Evolutionary conservation across 53 echinoderm and acorn worm species (phyloP).

Genomic region (Paracentrotus lividus): DNA sequence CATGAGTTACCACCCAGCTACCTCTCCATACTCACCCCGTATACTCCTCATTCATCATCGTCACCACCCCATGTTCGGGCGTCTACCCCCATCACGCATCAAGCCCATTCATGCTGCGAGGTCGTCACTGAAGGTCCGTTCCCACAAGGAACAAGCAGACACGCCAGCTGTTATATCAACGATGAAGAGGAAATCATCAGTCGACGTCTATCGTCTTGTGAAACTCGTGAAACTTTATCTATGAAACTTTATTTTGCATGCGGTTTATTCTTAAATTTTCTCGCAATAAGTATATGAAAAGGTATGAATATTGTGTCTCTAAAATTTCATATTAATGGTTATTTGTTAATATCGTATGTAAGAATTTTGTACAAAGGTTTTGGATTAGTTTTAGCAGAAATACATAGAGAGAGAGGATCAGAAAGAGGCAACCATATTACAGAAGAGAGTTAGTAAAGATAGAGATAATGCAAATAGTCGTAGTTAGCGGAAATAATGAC

Average conservation of each 20-base stretch:
- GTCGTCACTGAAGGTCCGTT: slow-evolving; percentile 43
- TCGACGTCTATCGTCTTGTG: slow-evolving; percentile 26
- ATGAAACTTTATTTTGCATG: not conserved
- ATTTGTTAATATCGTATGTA: too few relatives aligned
- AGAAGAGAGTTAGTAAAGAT: too few relatives aligned
- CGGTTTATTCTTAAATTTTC: not conserved
- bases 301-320: too few relatives aligned
- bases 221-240: not conserved
- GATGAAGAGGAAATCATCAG: slow-evolving; percentile 23
- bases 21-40: slow-evolving; percentile 29
- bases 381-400: too few relatives aligned
- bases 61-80: slow-evolving; percentile 47
- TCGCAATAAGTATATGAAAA: slow-evolving; percentile 16
- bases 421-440: too few relatives aligned
- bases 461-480: too few relatives aligned
- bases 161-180: not conserved
- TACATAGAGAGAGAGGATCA: too few relatives aligned
- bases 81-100: slow-evolving; percentile 53
- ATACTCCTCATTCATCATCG: slow-evolving; percentile 17
- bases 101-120: slow-evolving; percentile 32
- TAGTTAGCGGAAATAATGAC: too few relatives aligned
- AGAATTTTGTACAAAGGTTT: too few relatives aligned
- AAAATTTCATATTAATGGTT: too few relatives aligned
- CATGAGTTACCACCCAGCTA: slow-evolving; percentile 19
- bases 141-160: not conserved